Conservation (phyloP, 2,113 vertebrate species). For the Calyptomena viridis region DNA sequence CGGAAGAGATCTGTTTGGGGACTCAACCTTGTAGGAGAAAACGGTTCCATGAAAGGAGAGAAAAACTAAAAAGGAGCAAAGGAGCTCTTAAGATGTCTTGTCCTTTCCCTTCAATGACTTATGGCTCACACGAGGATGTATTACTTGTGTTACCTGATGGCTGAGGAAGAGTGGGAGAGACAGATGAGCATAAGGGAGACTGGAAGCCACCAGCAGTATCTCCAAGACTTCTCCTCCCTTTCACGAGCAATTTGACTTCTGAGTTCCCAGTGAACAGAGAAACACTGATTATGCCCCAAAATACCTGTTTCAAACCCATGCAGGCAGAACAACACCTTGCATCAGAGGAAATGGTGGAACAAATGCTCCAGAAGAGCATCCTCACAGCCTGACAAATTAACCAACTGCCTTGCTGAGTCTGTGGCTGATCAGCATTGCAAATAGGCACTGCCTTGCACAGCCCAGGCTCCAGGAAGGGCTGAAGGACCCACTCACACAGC, state of each 20-base stretch:
- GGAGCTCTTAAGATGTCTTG: neutral
- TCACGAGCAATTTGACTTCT: neutral
- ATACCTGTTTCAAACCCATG: neutral
- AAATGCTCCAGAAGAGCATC: neutral
- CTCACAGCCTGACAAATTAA: neutral
- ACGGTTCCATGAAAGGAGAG: neutral
- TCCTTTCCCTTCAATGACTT: neutral
- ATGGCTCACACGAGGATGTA: neutral
- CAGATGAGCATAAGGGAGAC: neutral
- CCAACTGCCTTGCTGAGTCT: neutral
- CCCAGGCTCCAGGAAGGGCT: neutral
- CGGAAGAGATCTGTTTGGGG: neutral
- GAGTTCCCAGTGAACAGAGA: neutral
- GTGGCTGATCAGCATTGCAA: neutral
- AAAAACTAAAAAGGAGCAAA: neutral
- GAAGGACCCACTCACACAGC: neutral
- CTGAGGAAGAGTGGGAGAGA: neutral
- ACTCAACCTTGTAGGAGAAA: neutral
- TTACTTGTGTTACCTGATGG: neutral
- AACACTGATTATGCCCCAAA: neutral
- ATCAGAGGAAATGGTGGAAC: rapidly evolving
- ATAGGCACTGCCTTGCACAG: neutral
- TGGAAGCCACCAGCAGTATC: neutral
- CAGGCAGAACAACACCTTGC: neutral
- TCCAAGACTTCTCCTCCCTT: neutral